phyloP scores from a whole-genome alignment of 2,888 invertebrate genomes.

The Cylindroiulus punctatus region DNA sequence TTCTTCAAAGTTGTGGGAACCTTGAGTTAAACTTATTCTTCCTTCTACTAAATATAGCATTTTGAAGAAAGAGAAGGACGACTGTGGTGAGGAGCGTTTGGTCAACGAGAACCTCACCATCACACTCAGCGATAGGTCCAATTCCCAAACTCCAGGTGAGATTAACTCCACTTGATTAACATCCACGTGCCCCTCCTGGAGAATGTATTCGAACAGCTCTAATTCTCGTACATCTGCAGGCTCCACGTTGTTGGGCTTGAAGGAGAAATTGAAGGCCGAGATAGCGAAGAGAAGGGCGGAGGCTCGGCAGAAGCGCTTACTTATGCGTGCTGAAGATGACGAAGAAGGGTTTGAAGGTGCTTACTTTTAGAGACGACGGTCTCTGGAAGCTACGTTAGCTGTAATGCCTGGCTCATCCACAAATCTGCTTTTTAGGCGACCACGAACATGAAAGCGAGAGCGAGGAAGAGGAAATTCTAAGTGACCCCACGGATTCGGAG shows the following conservation, averaged over 20 bases:
- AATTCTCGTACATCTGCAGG: constrained; percentile 73
- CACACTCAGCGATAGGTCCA: constrained; percentile 60
- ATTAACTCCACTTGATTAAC: constrained; percentile 49
- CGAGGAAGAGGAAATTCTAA: constrained; percentile 66
- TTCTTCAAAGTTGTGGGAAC: too few species aligned
- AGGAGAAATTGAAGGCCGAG: constrained; percentile 75
- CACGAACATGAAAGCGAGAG: constrained; percentile 61
- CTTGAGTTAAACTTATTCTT: too few species aligned
- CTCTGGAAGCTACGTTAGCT: constrained; percentile 61
- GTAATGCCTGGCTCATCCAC: not conserved
- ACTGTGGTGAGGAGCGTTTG: constrained; percentile 63
- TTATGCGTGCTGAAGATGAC: constrained; percentile 66
- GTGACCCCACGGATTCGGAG: constrained; percentile 63
- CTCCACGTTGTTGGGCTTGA: constrained; percentile 75
- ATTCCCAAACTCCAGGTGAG: constrained; percentile 21
- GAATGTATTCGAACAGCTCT: not conserved
- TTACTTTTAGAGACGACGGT: constrained; percentile 66
- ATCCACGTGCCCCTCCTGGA: not conserved
- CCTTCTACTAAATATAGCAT: constrained; percentile 58
- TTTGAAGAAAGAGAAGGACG: constrained; percentile 64
- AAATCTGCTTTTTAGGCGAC: constrained; percentile 62
- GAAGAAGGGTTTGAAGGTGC: constrained; percentile 64
- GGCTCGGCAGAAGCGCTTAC: constrained; percentile 75
- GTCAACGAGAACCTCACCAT: constrained; percentile 63
- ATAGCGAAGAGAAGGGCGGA: constrained; percentile 77